A percentile compares a stretch with the other conserved stretches of the same genome.
These are phyloP conservation scores for Drosophila kanapiae DNA, from an alignment of 1,140 invertebrate species.

Conservation along the genomic window DNA sequence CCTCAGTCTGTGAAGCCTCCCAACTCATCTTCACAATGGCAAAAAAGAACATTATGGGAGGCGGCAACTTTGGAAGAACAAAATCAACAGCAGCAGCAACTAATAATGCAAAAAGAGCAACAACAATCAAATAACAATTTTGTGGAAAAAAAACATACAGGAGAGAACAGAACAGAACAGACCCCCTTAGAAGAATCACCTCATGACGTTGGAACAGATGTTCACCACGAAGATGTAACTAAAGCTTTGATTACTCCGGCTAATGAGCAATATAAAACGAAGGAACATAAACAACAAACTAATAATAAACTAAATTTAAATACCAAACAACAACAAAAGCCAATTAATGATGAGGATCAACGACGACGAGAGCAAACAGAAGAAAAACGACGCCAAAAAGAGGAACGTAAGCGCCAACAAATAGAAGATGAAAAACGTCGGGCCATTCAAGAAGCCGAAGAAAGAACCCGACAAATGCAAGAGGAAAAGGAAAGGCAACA, in stretches of 20 bases:
- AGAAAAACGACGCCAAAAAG: conserved; percentile 64
- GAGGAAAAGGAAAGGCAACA: conserved; percentile 79
- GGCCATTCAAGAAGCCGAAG: conserved; percentile 59
- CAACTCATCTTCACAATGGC: conserved; percentile 29
- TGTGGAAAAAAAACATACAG: neutral
- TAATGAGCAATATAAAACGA: conserved; percentile 14
- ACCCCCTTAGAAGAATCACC: conserved; percentile 2
- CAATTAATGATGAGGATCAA: conserved; percentile 58
- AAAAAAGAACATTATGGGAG: conserved; percentile 67
- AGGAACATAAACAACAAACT: conserved; percentile 31
- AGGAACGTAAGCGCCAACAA: conserved; percentile 86
- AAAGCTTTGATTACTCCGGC: conserved; percentile 16
- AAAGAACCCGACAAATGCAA: conserved; percentile 64
- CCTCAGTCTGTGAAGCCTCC: conserved; percentile 30
- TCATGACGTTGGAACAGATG: conserved; percentile 40
- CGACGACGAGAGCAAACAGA: conserved; percentile 52
- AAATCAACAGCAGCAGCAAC: conserved; percentile 85
- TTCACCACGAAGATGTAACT: conserved; percentile 16
- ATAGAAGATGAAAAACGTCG: conserved; percentile 86
- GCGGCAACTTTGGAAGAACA: conserved; percentile 62
- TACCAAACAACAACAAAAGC: conserved; percentile 63
- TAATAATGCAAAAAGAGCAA: conserved; percentile 84
- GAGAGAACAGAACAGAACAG: conserved; percentile 77
- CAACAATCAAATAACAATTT: neutral
- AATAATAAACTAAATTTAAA: conserved; percentile 44